Evolutionary conservation across 2,113 vertebrate species (phyloP).

Genomic region (Lathamus discolor): DNA sequence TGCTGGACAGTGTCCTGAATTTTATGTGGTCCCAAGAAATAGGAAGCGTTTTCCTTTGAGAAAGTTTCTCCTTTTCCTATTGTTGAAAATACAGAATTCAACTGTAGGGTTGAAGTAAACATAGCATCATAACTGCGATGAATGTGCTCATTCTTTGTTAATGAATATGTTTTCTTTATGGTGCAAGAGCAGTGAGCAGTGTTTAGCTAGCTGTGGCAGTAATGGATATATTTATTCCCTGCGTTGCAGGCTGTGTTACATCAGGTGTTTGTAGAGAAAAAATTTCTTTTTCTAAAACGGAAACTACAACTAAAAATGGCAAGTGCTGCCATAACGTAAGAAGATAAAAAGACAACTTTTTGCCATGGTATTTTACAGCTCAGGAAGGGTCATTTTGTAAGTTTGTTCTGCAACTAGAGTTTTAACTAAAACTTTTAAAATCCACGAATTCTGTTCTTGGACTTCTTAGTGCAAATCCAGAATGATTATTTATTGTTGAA

Average conservation of each 20-base stretch:
- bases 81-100: conserved; percentile 31
- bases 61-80: neutral
- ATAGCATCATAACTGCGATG: neutral
- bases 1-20: neutral
- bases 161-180: neutral
- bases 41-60: neutral
- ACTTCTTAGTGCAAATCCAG: neutral
- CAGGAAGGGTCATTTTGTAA: neutral
- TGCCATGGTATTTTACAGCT: neutral
- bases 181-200: neutral
- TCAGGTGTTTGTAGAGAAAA: neutral
- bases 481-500: neutral
- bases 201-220: neutral
- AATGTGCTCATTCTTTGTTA: neutral
- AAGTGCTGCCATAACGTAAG: neutral
- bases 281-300: neutral
- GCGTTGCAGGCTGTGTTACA: neutral
- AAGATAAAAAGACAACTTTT: neutral
- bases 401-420: neutral
- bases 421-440: neutral
- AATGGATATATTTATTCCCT: neutral
- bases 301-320: neutral
- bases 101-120: conserved; percentile 14
- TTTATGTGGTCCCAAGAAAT: neutral
- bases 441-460: neutral